phyloP scores from a whole-genome alignment of 1,140 invertebrate species.

The Paralvinella palmiformis region DNA sequence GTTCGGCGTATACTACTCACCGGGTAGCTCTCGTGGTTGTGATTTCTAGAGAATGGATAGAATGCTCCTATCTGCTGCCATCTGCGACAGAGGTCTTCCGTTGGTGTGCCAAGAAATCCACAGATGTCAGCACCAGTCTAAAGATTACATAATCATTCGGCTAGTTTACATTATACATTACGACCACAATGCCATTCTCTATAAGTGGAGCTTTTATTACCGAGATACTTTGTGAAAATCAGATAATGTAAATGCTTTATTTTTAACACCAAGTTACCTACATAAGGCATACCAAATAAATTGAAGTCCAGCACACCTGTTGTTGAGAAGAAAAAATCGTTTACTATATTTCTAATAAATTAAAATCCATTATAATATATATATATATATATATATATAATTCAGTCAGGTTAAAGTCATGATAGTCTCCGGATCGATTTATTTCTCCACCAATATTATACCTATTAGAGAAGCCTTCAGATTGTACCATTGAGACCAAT shows the following conservation, averaged over 20 bases:
- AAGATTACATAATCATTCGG: neutral
- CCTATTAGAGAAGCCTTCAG: conserved; percentile 21
- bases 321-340: too few species aligned
- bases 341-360: too few species aligned
- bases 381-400: too few species aligned
- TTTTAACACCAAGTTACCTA: conserved; percentile 20
- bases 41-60: conserved; percentile 49
- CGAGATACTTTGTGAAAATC: too few species aligned
- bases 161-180: neutral
- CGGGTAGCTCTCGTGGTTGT: conserved; percentile 25
- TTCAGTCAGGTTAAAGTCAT: too few species aligned
- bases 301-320: conserved; percentile 43
- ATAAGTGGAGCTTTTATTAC: too few species aligned
- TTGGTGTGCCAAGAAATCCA: conserved; percentile 75
- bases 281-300: conserved; percentile 37
- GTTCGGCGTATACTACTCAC: too few species aligned
- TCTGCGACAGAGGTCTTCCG: conserved; percentile 55
- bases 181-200: too few species aligned
- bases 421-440: too few species aligned
- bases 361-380: too few species aligned
- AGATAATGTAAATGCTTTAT: too few species aligned
- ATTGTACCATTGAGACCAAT: conserved; percentile 15
- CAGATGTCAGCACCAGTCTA: conserved; percentile 76
- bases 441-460: too few species aligned
- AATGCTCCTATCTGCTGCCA: conserved; percentile 59